Evolutionary conservation across 2,113 vertebrate genomes (phyloP).

Genomic region (Physeter macrocephalus): DNA sequence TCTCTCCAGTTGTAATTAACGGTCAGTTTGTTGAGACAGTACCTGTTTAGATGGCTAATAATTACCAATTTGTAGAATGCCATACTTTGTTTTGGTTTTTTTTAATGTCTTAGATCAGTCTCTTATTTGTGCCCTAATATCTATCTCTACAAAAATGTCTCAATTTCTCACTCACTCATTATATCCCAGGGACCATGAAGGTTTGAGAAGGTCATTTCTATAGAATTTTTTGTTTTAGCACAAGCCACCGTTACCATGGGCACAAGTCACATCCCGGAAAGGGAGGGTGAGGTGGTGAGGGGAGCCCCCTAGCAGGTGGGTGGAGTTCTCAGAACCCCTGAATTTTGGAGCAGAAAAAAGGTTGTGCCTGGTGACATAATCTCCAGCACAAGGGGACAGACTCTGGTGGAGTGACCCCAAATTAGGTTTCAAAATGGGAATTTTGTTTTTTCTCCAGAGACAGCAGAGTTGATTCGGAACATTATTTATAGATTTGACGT

Average conservation of each 20-base stretch:
- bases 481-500: constrained; percentile 23
- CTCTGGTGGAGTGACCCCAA: background rate
- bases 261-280: background rate
- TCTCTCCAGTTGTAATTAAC: background rate
- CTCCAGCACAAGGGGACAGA: background rate
- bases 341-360: background rate
- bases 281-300: too few relatives aligned
- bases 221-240: background rate
- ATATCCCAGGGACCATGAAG: background rate
- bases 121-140: background rate
- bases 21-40: background rate
- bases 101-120: background rate
- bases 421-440: background rate
- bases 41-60: background rate
- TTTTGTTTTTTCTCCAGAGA: background rate
- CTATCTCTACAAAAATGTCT: background rate
- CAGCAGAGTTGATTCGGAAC: background rate
- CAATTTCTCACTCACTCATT: background rate
- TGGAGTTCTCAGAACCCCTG: background rate
- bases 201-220: background rate
- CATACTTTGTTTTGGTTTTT: background rate
- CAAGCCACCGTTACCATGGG: background rate
- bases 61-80: background rate
- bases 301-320: background rate
- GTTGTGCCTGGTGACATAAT: background rate